phyloP scores from a whole-genome alignment of 2,797 vertebrate genomes.

The Parauchenoglanis punctatus region DNA sequence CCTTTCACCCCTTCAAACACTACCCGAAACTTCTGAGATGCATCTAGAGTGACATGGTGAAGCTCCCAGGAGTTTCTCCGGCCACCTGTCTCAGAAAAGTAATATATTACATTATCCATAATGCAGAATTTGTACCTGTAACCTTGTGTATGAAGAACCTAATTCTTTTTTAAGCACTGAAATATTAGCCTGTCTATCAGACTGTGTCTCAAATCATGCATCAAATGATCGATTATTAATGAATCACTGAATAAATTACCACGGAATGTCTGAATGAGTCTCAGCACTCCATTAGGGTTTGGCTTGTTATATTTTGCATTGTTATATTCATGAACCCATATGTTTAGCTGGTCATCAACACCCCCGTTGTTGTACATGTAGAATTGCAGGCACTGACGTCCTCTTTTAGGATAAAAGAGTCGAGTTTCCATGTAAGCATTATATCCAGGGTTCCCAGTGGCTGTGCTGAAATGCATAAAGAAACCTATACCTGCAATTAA shows the following conservation, averaged over 20 bases:
- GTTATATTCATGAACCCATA: conserved; percentile 78
- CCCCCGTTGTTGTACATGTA: conserved; percentile 80
- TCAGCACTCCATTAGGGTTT: conserved; percentile 49
- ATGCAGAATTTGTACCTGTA: conserved; percentile 3
- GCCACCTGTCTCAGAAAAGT: conserved; percentile 57
- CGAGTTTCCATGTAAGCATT: conserved; percentile 80
- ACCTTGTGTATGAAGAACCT: not conserved
- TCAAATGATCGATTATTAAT: not conserved
- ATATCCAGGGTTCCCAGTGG: conserved; percentile 54
- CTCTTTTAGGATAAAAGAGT: conserved; percentile 79
- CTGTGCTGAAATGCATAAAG: conserved; percentile 86
- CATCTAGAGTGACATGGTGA: conserved; percentile 73
- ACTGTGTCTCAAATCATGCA: not conserved
- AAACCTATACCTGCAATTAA: conserved; percentile 77
- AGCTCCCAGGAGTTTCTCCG: conserved; percentile 80
- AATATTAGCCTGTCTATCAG: not conserved
- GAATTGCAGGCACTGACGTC: conserved; percentile 86
- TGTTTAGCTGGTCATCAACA: conserved; percentile 70
- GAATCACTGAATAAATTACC: conserved; percentile 53
- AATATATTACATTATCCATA: not conserved
- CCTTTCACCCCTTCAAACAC: conserved; percentile 80
- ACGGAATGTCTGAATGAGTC: conserved; percentile 61
- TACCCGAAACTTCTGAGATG: conserved; percentile 78
- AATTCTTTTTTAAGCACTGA: not conserved
- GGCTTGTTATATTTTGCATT: not conserved